phyloP scores from a whole-genome alignment of 2,113 vertebrate genomes.

The Anoplopoma fimbria region DNA sequence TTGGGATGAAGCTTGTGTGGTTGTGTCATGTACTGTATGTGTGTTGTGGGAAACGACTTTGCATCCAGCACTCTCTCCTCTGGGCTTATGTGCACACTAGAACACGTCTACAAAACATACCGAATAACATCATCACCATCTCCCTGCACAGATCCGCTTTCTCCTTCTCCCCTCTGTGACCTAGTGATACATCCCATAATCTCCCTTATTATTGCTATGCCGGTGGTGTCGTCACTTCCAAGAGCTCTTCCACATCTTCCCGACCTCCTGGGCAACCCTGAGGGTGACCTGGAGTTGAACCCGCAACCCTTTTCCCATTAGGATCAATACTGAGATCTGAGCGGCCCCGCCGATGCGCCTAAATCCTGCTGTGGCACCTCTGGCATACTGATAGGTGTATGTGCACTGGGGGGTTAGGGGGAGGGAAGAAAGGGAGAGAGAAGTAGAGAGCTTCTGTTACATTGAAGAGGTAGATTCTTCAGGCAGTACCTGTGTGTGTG shows the following conservation, averaged over 20 bases:
- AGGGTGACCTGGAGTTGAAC: slow-evolving; percentile 81
- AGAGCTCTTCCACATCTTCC: slow-evolving; percentile 65
- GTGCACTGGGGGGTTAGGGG: slow-evolving; percentile 30
- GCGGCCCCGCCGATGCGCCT: slow-evolving; percentile 63
- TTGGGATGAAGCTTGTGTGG: slow-evolving; percentile 3
- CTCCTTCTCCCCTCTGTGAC: slow-evolving; percentile 63
- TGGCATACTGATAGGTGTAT: slow-evolving; percentile 74
- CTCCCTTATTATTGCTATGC: slow-evolving; percentile 78
- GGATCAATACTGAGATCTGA: slow-evolving; percentile 81
- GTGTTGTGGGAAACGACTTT: slow-evolving; percentile 71
- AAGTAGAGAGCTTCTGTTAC: slow-evolving; percentile 37
- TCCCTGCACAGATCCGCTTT: slow-evolving; percentile 36
- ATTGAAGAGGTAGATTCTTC: slow-evolving; percentile 26
- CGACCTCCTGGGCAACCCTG: slow-evolving; percentile 72
- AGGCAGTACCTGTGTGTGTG: slow-evolving; percentile 27
- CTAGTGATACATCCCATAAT: slow-evolving; percentile 75
- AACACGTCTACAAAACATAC: slow-evolving; percentile 46
- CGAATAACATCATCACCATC: slow-evolving; percentile 46
- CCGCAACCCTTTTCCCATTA: slow-evolving; percentile 73
- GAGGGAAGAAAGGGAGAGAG: not conserved
- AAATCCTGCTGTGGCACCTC: slow-evolving; percentile 68
- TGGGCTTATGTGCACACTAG: slow-evolving; percentile 13
- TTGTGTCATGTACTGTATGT: slow-evolving; percentile 44
- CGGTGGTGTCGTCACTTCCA: slow-evolving; percentile 70
- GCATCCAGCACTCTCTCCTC: slow-evolving; percentile 6